Percentiles rank a stretch among this genome's conserved stretches.
Conservation (phyloP, 2,797 vertebrate species). For the Ficedula albicollis region DNA sequence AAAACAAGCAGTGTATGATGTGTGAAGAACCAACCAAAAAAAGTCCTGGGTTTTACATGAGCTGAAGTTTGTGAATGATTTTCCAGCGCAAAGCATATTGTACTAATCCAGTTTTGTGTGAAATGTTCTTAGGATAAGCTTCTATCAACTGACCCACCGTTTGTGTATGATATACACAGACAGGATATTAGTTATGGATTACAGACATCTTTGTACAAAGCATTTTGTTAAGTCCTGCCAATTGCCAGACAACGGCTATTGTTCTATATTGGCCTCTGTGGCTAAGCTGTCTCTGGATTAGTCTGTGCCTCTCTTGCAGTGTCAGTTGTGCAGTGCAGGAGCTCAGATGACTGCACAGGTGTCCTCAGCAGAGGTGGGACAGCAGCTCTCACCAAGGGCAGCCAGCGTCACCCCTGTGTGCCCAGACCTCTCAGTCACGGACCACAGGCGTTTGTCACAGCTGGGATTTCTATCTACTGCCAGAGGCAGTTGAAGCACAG, state of each 20-base stretch:
- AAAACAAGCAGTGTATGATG: neutral
- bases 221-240: constrained; percentile 25
- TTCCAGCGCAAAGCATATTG: constrained; percentile 16
- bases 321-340: neutral
- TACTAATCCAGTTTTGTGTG: constrained; percentile 64
- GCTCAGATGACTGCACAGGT: neutral
- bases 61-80: constrained; percentile 45
- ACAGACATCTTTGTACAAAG: constrained; percentile 35
- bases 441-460: neutral
- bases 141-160: constrained; percentile 31
- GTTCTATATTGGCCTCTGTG: neutral
- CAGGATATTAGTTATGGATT: constrained; percentile 64
- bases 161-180: neutral
- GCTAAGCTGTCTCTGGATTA: neutral
- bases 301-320: neutral
- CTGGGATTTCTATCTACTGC: neutral
- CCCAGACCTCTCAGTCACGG: neutral
- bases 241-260: neutral
- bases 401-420: neutral
- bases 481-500: neutral
- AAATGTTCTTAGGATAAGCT: constrained; percentile 66
- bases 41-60: neutral
- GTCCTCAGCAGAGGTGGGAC: neutral
- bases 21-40: neutral
- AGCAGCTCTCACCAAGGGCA: neutral